Percentiles rank a stretch among this genome's conserved stretches.
These are phyloP conservation scores for Falco cherrug DNA, from an alignment of 2,797 vertebrate genomes.

Conservation along the genomic window DNA sequence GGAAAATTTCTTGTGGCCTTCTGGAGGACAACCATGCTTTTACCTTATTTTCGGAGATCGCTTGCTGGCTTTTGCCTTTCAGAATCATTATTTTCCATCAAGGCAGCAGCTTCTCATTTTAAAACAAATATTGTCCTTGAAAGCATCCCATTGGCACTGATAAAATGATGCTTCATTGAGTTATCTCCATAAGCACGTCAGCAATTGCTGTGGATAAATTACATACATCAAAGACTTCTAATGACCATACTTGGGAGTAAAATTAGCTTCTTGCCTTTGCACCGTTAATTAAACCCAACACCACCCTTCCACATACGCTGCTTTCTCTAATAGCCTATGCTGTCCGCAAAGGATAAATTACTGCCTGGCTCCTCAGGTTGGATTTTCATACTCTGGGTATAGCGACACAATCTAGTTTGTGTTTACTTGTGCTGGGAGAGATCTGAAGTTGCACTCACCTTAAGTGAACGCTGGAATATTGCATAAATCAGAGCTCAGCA, in stretches of 20 bases:
- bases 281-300: not conserved
- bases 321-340: not conserved
- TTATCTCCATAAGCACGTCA: slow-evolving; percentile 53
- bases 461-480: not conserved
- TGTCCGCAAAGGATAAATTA: not conserved
- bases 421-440: not conserved
- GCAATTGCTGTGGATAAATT: not conserved
- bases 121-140: slow-evolving; percentile 67
- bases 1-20: slow-evolving; percentile 45
- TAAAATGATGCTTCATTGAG: slow-evolving; percentile 64
- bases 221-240: not conserved
- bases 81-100: slow-evolving; percentile 76
- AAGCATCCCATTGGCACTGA: slow-evolving; percentile 51
- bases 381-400: not conserved
- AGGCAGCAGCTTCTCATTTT: slow-evolving; percentile 74
- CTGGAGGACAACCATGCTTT: slow-evolving; percentile 58
- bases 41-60: slow-evolving; percentile 32
- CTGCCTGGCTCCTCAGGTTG: not conserved
- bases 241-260: not conserved
- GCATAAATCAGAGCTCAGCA: not conserved
- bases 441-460: not conserved
- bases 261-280: slow-evolving; percentile 43
- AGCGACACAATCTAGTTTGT: not conserved
- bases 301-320: not conserved
- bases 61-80: slow-evolving; percentile 68